Evolutionary conservation across 2,113 vertebrate genomes (phyloP).

Genomic region (Phaethornis superciliosus): DNA sequence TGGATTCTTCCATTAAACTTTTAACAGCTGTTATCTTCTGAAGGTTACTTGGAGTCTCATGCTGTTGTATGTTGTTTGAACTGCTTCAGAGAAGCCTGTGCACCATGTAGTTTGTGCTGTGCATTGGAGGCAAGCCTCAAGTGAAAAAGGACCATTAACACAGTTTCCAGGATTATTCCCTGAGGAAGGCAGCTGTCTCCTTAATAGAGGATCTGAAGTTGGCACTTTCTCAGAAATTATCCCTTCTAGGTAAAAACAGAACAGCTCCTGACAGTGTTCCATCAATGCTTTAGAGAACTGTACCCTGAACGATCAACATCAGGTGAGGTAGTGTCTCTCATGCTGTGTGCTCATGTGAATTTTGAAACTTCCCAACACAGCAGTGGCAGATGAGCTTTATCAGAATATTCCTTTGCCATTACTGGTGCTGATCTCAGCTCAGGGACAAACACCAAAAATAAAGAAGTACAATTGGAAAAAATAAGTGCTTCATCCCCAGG

Average conservation of each 20-base stretch:
- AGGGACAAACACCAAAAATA: not conserved
- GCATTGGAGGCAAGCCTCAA: not conserved
- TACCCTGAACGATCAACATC: not conserved
- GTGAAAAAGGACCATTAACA: not conserved
- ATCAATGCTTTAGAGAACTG: not conserved
- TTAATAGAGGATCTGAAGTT: not conserved
- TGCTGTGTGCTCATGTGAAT: accelerated
- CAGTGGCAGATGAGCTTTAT: not conserved
- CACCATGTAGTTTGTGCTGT: not conserved
- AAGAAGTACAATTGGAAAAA: not conserved
- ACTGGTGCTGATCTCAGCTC: not conserved
- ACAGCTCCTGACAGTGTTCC: not conserved
- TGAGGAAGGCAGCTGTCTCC: not conserved
- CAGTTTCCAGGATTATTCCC: not conserved
- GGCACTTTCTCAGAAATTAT: not conserved
- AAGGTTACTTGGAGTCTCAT: not conserved
- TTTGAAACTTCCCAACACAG: not conserved
- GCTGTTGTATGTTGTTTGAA: not conserved
- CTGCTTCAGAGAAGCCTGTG: not conserved
- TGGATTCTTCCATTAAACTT: conserved; percentile 11
- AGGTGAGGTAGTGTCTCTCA: not conserved
- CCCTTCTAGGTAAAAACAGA: not conserved
- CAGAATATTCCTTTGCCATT: not conserved
- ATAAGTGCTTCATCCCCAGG: not conserved
- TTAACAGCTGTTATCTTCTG: not conserved